These are phyloP conservation scores for Cyanoramphus novaezelandiae DNA, from an alignment of 2,113 vertebrate genomes.

Conservation along the genomic window DNA sequence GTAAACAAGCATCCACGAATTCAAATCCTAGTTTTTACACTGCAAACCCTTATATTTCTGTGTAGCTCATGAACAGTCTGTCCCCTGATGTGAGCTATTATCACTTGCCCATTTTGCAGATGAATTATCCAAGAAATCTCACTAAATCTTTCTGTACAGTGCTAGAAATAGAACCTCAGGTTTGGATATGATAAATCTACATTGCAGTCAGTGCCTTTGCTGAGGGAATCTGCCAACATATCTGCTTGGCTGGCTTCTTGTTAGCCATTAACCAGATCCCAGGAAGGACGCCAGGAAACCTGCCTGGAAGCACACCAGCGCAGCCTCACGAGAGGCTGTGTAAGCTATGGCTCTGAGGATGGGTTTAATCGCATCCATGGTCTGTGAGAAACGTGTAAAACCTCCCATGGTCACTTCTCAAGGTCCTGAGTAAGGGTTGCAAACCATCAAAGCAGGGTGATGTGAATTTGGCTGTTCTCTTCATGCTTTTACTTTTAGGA, in stretches of 20 bases:
- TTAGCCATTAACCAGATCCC: constrained; percentile 40
- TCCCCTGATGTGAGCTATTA: neutral
- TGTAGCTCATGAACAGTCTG: neutral
- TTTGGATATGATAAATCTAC: constrained; percentile 14
- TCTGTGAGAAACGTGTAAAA: neutral
- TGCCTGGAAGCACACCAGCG: neutral
- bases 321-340: neutral
- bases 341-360: neutral
- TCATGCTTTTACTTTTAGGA: neutral
- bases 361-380: neutral
- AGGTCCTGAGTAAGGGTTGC: neutral
- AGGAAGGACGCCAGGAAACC: constrained; percentile 1
- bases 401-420: neutral
- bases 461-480: neutral
- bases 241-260: neutral
- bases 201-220: neutral
- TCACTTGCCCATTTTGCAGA: neutral
- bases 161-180: constrained; percentile 37
- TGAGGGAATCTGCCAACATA: neutral
- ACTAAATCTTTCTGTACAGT: neutral
- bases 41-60: neutral
- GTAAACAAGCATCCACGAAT: neutral
- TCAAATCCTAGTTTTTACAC: neutral
- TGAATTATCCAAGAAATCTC: neutral
- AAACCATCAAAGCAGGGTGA: neutral